Conservation (phyloP, 2,888 invertebrate species). For the Sussaba pulchella region DNA sequence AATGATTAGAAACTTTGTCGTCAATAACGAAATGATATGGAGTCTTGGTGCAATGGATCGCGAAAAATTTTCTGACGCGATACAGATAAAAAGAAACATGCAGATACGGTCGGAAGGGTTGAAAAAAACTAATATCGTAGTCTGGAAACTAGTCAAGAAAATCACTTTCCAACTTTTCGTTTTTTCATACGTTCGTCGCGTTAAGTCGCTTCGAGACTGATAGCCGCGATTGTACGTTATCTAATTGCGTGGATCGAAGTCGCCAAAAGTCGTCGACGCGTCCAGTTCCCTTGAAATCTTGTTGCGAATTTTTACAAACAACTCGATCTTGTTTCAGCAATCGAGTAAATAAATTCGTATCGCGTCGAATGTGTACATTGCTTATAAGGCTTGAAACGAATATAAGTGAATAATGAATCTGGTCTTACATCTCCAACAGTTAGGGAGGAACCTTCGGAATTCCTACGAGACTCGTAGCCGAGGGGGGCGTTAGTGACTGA, state of each 20-base stretch:
- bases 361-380: slow-evolving; percentile 18
- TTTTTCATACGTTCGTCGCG: slow-evolving; percentile 17
- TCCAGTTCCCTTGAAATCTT: slow-evolving; percentile 48
- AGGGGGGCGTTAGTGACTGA: slow-evolving; percentile 51
- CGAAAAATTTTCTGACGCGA: no score
- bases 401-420: slow-evolving; percentile 42
- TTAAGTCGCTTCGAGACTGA: slow-evolving; percentile 50
- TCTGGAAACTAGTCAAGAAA: slow-evolving; percentile 34
- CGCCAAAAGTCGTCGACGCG: background rate
- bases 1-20: no score
- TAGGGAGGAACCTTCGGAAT: slow-evolving; percentile 21
- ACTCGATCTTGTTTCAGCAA: slow-evolving; percentile 2
- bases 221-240: slow-evolving; percentile 55
- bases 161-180: slow-evolving; percentile 26
- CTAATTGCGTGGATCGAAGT: slow-evolving; percentile 49
- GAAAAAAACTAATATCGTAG: slow-evolving; percentile 20
- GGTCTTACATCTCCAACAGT: background rate
- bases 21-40: no score
- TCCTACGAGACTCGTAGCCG: slow-evolving; percentile 22
- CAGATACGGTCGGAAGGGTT: background rate
- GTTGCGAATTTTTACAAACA: slow-evolving; percentile 38
- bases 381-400: slow-evolving; percentile 2
- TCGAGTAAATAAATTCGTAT: slow-evolving; percentile 39
- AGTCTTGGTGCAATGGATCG: no score
- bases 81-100: slow-evolving; percentile 6